Base-by-base conservation (phyloP, 2,113 vertebrate species). In the Gymnarchus niloticus region DNA sequence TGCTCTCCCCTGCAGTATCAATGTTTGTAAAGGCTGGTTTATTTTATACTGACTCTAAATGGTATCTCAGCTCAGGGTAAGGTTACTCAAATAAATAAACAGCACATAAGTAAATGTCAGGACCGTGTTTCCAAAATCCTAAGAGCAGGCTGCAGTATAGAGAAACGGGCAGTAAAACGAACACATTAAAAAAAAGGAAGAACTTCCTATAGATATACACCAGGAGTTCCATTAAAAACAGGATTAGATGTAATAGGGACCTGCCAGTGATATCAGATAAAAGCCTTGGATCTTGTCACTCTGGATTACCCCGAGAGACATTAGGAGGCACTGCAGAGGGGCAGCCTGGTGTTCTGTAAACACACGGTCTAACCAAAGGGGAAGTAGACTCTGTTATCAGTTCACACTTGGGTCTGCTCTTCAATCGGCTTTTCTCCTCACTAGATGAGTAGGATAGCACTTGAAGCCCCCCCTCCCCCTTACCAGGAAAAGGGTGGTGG, bases 361-460 rank as follows among this genome's bases (percentile, higher is more conserved):
- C 83, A 81, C 12, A 80, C 21, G 0, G 41, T 21, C 56, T 10
- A 46, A 48, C 17, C 10, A 23, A 82, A 77, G 41, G 65, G 46
- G 56, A 28, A 54, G 46, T 52, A 12, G 86, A 84, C 81, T 85
- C 25, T 88, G 85, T 88, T 93, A 92, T 93, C 90, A 90, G 88
- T 89, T 90, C 54, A n/a, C 88, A 87, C 85, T 10, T 88, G 87
- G 9, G 17, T 23, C 84, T 87, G 83, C 87, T 87, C 76, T 82
- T 89, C 86, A 87, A 85, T 89, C 89, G 87, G 81, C 56, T 81
- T 89, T 86, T 87, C 86, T 87, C 65, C 25, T 19, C 25, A 25
- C 76, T 52, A 73, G 87, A 51, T 57, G 61, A 86, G 78, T n/a
- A 25, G 76, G 69, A 48, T 48, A 17, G 10, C 2, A 56, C 81